Base-by-base conservation (phyloP, 2,113 vertebrate genomes). In the Rhinoderma darwinii region DNA sequence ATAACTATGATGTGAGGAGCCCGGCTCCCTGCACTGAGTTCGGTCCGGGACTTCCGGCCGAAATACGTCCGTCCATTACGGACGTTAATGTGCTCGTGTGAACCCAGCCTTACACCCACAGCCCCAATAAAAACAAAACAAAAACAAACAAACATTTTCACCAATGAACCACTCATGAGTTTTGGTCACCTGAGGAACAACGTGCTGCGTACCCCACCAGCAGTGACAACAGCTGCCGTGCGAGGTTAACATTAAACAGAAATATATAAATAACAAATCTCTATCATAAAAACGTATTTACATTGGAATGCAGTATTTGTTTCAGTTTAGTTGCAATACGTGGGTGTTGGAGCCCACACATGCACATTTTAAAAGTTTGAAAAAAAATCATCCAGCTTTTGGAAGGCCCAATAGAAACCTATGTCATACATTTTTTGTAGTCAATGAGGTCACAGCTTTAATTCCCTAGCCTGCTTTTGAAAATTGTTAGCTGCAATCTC, bases 111-210 rank as follows among this genome's bases (percentile, higher is more conserved):
- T 72, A 44, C 35, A 43, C 91, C 93, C 93, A 94, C 92, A 93
- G 89, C 94, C 94, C 94, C 93, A 94, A 94, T 94, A 94, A 95
- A 94, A 93, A 94, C 92, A 92, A 94, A 95, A 94, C 95, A 61
- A 90, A 90, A 87, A 72, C 88, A 87, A 89, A 86, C 84, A 43
- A 82, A n/a, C 10, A 83, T 41, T 27, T 68, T 44, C 51, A 84
- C 50, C 32, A 25, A 70, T 76, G 51, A 37, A 41, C 4, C 39
- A 44, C 10, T 59, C n/a, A n/a, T 32, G 17, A 83, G 27, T 15
- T 56, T 79, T 63, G 37, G 74, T 50, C 74, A 77, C 74, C 74
- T 77, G 74, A 77, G 74, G 44, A 76, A 76, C 20, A 72, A 72
- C 8, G 32, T 37, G 68, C 14, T 77, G 27, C n/a, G 51, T 9